These are phyloP conservation scores for Laterallus jamaicensis DNA, from an alignment of 2,113 vertebrate species.

Conservation along the genomic window DNA sequence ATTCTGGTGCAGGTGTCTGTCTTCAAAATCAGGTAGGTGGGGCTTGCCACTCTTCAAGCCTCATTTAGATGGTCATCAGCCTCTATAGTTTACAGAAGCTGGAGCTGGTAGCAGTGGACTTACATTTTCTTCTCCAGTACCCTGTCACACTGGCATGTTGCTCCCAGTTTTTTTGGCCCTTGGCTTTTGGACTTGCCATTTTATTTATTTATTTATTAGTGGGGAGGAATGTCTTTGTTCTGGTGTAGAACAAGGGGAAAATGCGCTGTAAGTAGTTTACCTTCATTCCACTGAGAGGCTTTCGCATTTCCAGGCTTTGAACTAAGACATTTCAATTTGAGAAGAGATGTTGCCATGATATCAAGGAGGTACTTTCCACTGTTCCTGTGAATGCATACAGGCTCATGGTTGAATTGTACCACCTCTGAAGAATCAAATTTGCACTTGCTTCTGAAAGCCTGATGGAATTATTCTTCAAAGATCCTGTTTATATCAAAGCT, in stretches of 20 bases:
- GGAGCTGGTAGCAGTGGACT: background rate
- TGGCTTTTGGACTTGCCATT: background rate
- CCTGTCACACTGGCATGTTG: background rate
- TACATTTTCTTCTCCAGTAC: background rate
- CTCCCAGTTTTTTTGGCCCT: background rate
- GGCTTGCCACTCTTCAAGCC: background rate
- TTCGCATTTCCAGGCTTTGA: background rate
- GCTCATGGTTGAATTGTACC: background rate
- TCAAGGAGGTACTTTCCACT: background rate
- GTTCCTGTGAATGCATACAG: background rate
- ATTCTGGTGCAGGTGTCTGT: background rate
- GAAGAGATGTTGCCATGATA: background rate
- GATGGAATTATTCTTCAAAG: slow-evolving; percentile 45
- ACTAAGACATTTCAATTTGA: background rate
- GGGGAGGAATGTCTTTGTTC: background rate
- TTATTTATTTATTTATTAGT: background rate
- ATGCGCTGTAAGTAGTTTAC: background rate
- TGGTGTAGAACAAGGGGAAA: background rate
- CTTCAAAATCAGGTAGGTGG: background rate
- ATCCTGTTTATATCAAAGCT: background rate
- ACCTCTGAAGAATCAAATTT: slow-evolving; percentile 40
- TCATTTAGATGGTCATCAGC: background rate
- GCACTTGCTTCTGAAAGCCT: background rate
- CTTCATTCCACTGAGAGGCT: background rate
- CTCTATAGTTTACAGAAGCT: background rate